Conservation (phyloP, 2,113 vertebrate genomes). For the Urocynchramus pylzowi region DNA sequence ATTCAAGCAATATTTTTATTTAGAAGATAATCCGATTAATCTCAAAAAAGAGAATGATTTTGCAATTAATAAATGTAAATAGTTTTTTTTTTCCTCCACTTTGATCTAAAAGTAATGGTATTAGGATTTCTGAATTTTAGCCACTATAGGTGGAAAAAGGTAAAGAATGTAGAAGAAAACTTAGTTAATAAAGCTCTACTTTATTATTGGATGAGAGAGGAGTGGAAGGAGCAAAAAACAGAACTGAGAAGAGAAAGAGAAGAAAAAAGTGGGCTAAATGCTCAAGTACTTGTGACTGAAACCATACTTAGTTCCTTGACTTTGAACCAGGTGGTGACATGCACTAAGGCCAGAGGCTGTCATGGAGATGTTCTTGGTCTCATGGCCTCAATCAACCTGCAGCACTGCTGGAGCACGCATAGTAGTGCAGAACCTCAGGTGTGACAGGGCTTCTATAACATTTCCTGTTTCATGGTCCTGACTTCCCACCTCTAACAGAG, state of each 20-base stretch:
- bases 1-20: not conserved
- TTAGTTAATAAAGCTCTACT: not conserved
- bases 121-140: not conserved
- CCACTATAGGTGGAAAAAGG: not conserved
- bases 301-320: not conserved
- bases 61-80: not conserved
- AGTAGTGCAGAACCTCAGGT: not conserved
- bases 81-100: not conserved
- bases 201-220: not conserved
- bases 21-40: not conserved
- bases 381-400: not conserved
- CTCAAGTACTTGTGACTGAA: not conserved
- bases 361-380: not conserved
- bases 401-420: too few species aligned
- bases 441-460: not conserved
- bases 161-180: not conserved
- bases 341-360: not conserved
- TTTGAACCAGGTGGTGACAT: not conserved
- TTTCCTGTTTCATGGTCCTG: not conserved
- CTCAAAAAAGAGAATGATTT: not conserved
- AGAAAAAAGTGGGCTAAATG: not conserved
- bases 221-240: not conserved
- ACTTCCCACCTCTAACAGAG: not conserved
- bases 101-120: not conserved
- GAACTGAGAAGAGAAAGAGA: not conserved